Base-by-base conservation (phyloP, 1,140 invertebrate species). In the Trichonephila inaurata region DNA sequence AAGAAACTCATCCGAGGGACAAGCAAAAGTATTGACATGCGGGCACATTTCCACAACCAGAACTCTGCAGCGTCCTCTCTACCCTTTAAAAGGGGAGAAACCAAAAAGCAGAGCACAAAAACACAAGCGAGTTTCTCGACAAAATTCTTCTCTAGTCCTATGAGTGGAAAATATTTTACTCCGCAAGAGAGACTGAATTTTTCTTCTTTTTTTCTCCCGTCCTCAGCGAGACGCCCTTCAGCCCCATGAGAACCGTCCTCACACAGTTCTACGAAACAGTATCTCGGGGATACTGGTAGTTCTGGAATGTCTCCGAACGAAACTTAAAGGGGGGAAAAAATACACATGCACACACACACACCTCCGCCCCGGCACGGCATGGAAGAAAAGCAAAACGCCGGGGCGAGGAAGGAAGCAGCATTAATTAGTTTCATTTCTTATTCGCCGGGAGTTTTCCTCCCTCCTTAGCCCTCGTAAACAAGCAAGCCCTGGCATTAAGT, bases 351-450 rank as follows among this genome's bases (percentile, higher is more conserved):
- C 66, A 21, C 2, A 21, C 2, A n/a, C 66, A n/a, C 10, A 24
- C 66, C 3, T 24, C 66, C 66, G 24, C 66, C 66, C 64, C 64
- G 64, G 8, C n/a, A 24, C n/a, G 12, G 61, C 85, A 87, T 51
- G 40, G 28, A 28, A 72, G 33, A 89, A 72, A 89, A 69, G 62
- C 66, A 58, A 51, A 58, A 60, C 33, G 28, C 33, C 21, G 4
- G 44, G n/a, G 51, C 51, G 51, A 16, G 16, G 51, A 24, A 89
- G 87, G 87, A 40, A 89, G 87, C 87, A 40, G 87, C 87, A 89
- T 89, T 89, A 89, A 89, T 89, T 89, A 89, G 87, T 89, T 89
- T 89, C 87, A 89, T 89, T 89, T 89, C 87, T 89, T 89, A 89
- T 89, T 89, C 87, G 87, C 14, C 21, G 12, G 40, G 19, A 72